Evolutionary conservation across 2,797 vertebrate genomes (phyloP), one percentile per base, ranked within the genome.

Genomic region (Garrulus glandarius): DNA sequence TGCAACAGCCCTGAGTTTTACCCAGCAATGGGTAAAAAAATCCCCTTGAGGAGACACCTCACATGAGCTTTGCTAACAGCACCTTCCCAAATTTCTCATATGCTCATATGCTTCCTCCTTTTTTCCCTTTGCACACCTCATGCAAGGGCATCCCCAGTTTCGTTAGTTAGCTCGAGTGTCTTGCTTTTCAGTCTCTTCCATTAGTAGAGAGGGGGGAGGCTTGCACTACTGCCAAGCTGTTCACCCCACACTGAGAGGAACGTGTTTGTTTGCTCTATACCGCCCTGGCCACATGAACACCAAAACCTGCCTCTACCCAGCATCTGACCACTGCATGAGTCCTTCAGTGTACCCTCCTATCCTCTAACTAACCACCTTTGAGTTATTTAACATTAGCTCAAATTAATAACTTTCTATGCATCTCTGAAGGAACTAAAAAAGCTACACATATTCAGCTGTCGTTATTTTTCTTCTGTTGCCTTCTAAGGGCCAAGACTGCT

Each of bases 391-490:
- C 64, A 57, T 39, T 72, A 13, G 82, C 68, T 23, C 43, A 76
- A 91, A 95, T 85, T 36, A 92, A 5, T 78, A 84, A 84, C 55
- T 93, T 57, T 79, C 41, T 60, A 21, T 60, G 39, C 27, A 12
- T 3, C 65, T 80, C 56, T 47, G 80, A 96, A 74, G 39, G 37
- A 64, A 84, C 89, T 95, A n/a, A 5, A 32, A 87, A 87, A 95
- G 64, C 61, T 41, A 49, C 44, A 63, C 29, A 53, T 74, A 83
- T 92, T 95, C 84, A 96, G 79, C 55, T 61, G 50, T 13, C 5
- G 24, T 20, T 69, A 32, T 52, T 79, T 92, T 94, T 85, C 87
- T 88, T 94, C 82, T 68, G 18, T 82, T 92, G 85, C 74, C 67
- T 95, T 93, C 63, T 71, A 71, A 74, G 16, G 50, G 11, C 36